A percentile compares a stretch with the other conserved stretches of the same genome.
These are phyloP conservation scores for Drosophila paulistorum DNA, from an alignment of 1,140 invertebrate genomes.

Conservation along the genomic window DNA sequence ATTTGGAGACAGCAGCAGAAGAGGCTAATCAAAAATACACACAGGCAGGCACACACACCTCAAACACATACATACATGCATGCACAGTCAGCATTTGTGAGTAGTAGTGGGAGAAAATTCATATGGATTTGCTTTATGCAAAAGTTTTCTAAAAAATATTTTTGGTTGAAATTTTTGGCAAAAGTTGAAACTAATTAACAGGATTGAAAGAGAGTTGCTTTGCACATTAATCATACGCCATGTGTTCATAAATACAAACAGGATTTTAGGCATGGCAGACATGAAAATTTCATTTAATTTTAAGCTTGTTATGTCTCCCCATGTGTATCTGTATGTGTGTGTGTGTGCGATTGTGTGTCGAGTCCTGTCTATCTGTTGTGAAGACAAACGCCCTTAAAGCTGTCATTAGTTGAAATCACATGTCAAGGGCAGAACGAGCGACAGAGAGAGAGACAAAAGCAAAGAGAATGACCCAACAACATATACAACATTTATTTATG, in stretches of 20 bases:
- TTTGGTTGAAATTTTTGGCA: slow-evolving; percentile 56
- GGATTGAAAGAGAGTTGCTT: slow-evolving; percentile 20
- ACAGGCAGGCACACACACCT: slow-evolving; percentile 19
- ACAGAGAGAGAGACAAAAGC: slow-evolving; percentile 64
- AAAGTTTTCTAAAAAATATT: slow-evolving; percentile 10
- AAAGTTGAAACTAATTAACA: slow-evolving; percentile 61
- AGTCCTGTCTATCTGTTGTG: slow-evolving; percentile 24
- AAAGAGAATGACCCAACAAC: slow-evolving; percentile 27
- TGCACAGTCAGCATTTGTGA: slow-evolving; percentile 17
- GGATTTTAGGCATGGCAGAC: slow-evolving; percentile 22
- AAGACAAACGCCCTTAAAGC: slow-evolving; percentile 55
- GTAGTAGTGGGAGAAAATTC: slow-evolving; percentile 6
- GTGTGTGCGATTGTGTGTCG: slow-evolving; percentile 10
- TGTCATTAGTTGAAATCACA: slow-evolving; percentile 79
- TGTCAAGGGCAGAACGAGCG: slow-evolving; percentile 64
- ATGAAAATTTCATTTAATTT: slow-evolving; percentile 73
- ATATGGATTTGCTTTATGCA: slow-evolving; percentile 5
- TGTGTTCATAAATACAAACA: slow-evolving; percentile 39
- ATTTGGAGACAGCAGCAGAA: slow-evolving; percentile 11
- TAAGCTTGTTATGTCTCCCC: slow-evolving; percentile 50
- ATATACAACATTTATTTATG: slow-evolving; percentile 4
- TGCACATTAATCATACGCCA: slow-evolving; percentile 72
- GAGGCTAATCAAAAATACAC: slow-evolving; percentile 78
- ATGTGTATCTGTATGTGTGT: slow-evolving; percentile 17
- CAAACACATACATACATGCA: not conserved